Conservation (phyloP, 2,113 vertebrate genomes). For the Sapajus apella region DNA sequence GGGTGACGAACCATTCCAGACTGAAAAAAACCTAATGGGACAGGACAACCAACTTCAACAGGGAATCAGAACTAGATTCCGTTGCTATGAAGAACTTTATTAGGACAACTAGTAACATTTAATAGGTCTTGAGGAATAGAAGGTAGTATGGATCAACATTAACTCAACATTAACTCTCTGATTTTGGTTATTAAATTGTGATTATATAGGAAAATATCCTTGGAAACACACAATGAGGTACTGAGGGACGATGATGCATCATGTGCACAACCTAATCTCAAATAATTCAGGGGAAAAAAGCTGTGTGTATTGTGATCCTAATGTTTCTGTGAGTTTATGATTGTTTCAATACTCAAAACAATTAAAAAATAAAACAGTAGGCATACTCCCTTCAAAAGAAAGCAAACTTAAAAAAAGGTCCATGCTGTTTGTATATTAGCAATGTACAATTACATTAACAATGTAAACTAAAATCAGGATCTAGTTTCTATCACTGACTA, state of each 20-base stretch:
- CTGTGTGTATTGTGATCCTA: neutral
- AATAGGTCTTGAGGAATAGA: neutral
- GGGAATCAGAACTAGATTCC: neutral
- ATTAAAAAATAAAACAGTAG: neutral
- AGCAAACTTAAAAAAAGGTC: neutral
- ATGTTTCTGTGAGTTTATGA: neutral
- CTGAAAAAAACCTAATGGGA: neutral
- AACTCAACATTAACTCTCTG: neutral
- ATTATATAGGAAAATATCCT: neutral
- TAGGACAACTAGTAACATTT: neutral
- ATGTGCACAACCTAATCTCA: neutral
- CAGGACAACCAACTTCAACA: neutral
- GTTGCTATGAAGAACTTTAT: neutral
- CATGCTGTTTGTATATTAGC: neutral
- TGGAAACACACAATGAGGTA: neutral
- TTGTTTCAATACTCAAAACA: neutral
- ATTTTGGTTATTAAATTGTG: neutral
- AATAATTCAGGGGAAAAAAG: neutral
- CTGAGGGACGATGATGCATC: neutral
- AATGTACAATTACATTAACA: neutral
- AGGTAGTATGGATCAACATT: neutral
- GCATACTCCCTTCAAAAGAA: neutral
- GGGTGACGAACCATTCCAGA: neutral
- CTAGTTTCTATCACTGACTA: constrained; percentile 4
- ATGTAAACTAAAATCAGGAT: neutral